These are phyloP conservation scores for Cerceris rybyensis DNA, from an alignment of 2,888 invertebrate genomes.

Conservation along the genomic window DNA sequence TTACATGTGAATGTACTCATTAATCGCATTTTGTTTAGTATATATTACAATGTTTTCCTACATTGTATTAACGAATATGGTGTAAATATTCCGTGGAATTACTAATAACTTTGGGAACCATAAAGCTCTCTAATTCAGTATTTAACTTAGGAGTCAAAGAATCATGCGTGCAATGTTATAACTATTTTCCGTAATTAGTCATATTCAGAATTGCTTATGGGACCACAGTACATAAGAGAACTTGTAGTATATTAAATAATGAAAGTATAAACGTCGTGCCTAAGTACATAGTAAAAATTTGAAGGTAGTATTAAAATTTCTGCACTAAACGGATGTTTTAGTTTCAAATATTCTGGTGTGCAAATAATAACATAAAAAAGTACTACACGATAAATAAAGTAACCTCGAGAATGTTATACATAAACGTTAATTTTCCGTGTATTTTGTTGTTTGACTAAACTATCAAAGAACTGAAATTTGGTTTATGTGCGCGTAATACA, in stretches of 20 bases:
- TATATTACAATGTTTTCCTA: slow-evolving; percentile 14
- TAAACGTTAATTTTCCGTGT: slow-evolving; percentile 7
- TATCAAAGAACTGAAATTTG: background rate
- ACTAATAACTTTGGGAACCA: slow-evolving; percentile 51
- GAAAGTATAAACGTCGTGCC: slow-evolving; percentile 55
- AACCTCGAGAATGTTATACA: background rate
- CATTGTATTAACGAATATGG: slow-evolving; percentile 22
- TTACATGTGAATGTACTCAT: slow-evolving; percentile 27
- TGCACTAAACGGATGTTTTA: background rate
- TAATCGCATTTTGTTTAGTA: slow-evolving; percentile 22
- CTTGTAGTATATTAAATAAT: slow-evolving; percentile 40
- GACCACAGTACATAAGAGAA: slow-evolving; percentile 48
- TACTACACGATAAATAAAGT: background rate
- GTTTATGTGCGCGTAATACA: background rate
- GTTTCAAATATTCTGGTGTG: background rate
- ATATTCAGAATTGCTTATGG: slow-evolving; percentile 38
- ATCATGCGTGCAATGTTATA: slow-evolving; percentile 32
- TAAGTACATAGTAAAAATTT: slow-evolving; percentile 46
- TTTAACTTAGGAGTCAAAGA: slow-evolving; percentile 1
- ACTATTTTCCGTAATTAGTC: slow-evolving; percentile 28
- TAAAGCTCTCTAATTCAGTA: slow-evolving; percentile 4
- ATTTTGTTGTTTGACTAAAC: background rate
- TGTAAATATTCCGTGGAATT: slow-evolving; percentile 44
- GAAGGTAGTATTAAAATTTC: slow-evolving; percentile 21
- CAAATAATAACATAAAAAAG: slow-evolving; percentile 1